These are phyloP conservation scores for Gastrophryne carolinensis DNA, from an alignment of 2,797 vertebrate species.

Conservation along the genomic window DNA sequence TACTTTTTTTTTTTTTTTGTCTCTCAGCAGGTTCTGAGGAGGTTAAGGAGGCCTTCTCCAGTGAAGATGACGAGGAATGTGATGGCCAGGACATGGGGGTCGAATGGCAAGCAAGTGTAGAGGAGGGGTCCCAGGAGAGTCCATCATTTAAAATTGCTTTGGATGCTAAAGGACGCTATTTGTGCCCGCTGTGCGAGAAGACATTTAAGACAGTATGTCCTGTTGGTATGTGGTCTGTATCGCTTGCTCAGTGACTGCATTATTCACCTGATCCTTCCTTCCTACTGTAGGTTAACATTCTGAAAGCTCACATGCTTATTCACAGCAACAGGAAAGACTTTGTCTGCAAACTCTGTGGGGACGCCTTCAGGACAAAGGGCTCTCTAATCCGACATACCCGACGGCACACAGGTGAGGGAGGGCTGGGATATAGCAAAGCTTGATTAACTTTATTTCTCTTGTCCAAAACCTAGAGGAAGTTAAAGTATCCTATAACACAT, in stretches of 20 bases:
- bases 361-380: slow-evolving; percentile 93
- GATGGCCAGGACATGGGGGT: slow-evolving; percentile 52
- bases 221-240: neutral
- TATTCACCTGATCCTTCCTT: neutral
- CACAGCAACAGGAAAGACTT: slow-evolving; percentile 95
- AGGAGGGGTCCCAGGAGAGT: slow-evolving; percentile 60
- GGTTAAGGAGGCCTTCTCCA: slow-evolving; percentile 61
- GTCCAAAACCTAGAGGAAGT: too few relatives aligned
- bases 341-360: slow-evolving; percentile 86
- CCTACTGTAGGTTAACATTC: slow-evolving; percentile 89
- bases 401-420: slow-evolving; percentile 86
- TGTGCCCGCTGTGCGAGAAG: slow-evolving; percentile 89
- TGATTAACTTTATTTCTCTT: too few relatives aligned
- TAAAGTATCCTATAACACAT: too few relatives aligned
- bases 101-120: slow-evolving; percentile 57
- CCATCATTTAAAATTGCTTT: slow-evolving; percentile 76
- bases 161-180: slow-evolving; percentile 83
- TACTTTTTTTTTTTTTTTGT: neutral
- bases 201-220: slow-evolving; percentile 90
- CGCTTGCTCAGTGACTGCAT: neutral
- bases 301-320: slow-evolving; percentile 94
- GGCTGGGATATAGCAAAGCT: too few relatives aligned
- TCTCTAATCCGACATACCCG: slow-evolving; percentile 94
- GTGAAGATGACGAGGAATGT: slow-evolving; percentile 61
- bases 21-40: slow-evolving; percentile 11